These are phyloP conservation scores for Cybosia mesomella DNA, from an alignment of 2,888 invertebrate genomes.

Conservation along the genomic window DNA sequence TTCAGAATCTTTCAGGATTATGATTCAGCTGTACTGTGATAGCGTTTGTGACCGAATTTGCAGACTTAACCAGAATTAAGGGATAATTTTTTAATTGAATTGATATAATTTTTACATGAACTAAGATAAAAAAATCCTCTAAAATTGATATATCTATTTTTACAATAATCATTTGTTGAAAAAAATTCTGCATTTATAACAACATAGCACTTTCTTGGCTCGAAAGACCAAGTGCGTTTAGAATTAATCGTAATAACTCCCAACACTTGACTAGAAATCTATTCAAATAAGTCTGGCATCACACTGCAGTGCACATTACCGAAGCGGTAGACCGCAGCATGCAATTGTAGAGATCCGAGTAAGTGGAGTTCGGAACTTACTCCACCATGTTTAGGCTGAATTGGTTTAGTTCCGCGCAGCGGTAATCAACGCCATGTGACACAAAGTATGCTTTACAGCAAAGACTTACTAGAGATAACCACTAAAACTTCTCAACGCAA, in stretches of 20 bases:
- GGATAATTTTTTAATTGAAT: no score
- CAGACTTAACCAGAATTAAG: no score
- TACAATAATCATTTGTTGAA: no score
- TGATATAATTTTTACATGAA: no score
- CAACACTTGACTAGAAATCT: constrained; percentile 1
- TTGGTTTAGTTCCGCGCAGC: constrained; percentile 73
- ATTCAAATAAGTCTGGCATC: constrained; percentile 15
- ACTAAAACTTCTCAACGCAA: constrained; percentile 9
- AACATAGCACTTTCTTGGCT: background rate
- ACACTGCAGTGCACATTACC: constrained; percentile 30
- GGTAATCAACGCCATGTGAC: constrained; percentile 65
- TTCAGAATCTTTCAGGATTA: background rate
- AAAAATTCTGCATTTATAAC: no score
- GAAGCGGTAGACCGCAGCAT: constrained; percentile 51
- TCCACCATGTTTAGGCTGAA: constrained; percentile 65
- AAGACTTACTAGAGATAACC: background rate
- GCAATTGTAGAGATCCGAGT: constrained; percentile 67
- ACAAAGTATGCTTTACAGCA: constrained; percentile 31
- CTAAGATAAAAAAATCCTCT: no score
- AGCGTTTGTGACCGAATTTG: no score
- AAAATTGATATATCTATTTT: no score
- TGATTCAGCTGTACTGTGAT: background rate
- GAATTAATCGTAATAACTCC: background rate
- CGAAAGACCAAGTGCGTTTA: background rate
- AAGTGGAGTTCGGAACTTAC: constrained; percentile 56